A percentile compares a stretch with the other conserved stretches of the same genome.
These are phyloP conservation scores for Agriopis aurantiaria DNA, from an alignment of 2,888 invertebrate species.

Conservation along the genomic window DNA sequence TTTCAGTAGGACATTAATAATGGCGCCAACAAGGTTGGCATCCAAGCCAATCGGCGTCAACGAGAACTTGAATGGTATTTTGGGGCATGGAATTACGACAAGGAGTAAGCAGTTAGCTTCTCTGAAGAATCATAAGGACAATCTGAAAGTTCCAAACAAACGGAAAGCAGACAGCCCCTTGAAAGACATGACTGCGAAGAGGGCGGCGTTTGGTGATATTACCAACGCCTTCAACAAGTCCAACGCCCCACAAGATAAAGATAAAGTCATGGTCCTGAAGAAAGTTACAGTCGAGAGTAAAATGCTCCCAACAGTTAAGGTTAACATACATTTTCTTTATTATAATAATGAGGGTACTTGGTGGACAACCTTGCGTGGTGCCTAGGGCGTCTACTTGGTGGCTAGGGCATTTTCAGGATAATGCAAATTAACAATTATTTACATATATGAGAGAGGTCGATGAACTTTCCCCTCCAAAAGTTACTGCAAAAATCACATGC, in stretches of 20 bases:
- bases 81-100: slow-evolving; percentile 86
- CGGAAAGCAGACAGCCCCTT: slow-evolving; percentile 93
- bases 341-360: slow-evolving; percentile 55
- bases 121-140: slow-evolving; percentile 77
- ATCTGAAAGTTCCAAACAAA: slow-evolving; percentile 87
- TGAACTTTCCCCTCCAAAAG: slow-evolving; percentile 76
- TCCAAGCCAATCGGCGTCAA: slow-evolving; percentile 81
- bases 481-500: slow-evolving; percentile 38
- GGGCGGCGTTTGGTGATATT: slow-evolving; percentile 95
- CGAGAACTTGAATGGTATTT: slow-evolving; percentile 77
- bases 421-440: neutral
- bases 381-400: neutral
- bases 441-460: slow-evolving; percentile 49
- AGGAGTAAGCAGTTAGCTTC: slow-evolving; percentile 87
- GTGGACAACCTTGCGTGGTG: neutral
- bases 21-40: slow-evolving; percentile 89
- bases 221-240: slow-evolving; percentile 89
- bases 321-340: slow-evolving; percentile 49
- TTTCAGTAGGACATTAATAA: slow-evolving; percentile 72
- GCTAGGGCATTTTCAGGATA: neutral
- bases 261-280: slow-evolving; percentile 74
- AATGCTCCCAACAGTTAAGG: slow-evolving; percentile 81
- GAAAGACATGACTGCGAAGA: slow-evolving; percentile 91
- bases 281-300: slow-evolving; percentile 84
- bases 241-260: slow-evolving; percentile 69